phyloP scores from a whole-genome alignment of 2,797 vertebrate genomes.

The Melanitta fusca region DNA sequence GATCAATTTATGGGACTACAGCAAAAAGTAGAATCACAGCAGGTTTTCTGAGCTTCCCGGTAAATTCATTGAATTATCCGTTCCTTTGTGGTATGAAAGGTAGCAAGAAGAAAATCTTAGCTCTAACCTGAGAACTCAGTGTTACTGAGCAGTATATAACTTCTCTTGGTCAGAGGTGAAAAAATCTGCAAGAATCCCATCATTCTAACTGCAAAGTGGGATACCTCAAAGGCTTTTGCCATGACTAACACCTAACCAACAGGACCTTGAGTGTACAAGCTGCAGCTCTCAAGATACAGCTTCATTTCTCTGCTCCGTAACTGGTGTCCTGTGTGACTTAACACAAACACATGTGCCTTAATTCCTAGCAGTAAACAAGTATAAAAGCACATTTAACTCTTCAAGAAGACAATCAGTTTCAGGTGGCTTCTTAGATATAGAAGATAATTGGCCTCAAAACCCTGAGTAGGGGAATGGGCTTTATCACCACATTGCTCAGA shows the following conservation, averaged over 20 bases:
- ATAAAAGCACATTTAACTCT: neutral
- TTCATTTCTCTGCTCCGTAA: neutral
- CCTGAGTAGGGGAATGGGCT: neutral
- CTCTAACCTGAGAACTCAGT: neutral
- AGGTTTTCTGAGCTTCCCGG: neutral
- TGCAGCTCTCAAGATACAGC: neutral
- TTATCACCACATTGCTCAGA: neutral
- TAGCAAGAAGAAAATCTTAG: neutral
- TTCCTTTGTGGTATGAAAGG: neutral
- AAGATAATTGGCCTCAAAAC: neutral
- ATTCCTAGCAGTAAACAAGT: neutral
- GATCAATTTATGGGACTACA: neutral
- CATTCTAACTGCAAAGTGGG: neutral
- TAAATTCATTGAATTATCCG: neutral
- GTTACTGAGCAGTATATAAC: neutral
- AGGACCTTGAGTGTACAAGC: neutral
- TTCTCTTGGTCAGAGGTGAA: neutral
- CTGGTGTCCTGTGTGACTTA: neutral
- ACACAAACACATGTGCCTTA: neutral
- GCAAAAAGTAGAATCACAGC: neutral
- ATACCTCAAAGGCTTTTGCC: neutral
- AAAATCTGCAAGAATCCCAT: neutral
- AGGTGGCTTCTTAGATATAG: neutral
- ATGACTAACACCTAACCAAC: neutral
- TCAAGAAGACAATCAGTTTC: neutral